A percentile compares a stretch with the other conserved stretches of the same genome.
Conservation (phyloP, 2,113 vertebrate genomes). For the Mystacornis crossleyi region DNA sequence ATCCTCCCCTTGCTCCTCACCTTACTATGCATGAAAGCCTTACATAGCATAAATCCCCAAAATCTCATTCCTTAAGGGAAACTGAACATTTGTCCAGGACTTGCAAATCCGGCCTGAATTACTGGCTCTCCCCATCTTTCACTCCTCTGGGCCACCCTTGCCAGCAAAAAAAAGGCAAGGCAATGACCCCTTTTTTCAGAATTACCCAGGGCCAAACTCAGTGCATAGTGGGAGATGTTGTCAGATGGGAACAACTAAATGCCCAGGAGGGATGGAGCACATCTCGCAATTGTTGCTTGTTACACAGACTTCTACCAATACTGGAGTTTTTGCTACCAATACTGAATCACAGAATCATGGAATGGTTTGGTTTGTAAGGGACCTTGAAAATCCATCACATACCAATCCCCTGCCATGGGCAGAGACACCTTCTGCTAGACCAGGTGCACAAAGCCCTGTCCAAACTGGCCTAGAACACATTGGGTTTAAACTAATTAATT, state of each 20-base stretch:
- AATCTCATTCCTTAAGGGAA: neutral
- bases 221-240: accelerated
- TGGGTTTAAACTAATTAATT: neutral
- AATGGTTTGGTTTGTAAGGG: neutral
- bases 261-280: neutral
- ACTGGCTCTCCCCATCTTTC: accelerated
- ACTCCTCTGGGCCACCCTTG: neutral
- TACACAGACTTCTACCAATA: neutral
- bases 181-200: neutral
- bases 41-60: accelerated
- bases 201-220: neutral
- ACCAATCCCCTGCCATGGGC: neutral
- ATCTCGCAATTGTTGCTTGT: neutral
- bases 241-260: neutral
- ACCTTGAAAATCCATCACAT: neutral
- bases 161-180: neutral
- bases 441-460: neutral
- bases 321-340: neutral
- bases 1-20: neutral
- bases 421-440: neutral
- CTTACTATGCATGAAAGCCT: neutral
- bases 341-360: neutral
- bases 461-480: neutral
- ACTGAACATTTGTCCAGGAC: accelerated
- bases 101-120: neutral